Evolutionary conservation across 2,888 invertebrate genomes (phyloP).

Genomic region (Pollenia amentaria): DNA sequence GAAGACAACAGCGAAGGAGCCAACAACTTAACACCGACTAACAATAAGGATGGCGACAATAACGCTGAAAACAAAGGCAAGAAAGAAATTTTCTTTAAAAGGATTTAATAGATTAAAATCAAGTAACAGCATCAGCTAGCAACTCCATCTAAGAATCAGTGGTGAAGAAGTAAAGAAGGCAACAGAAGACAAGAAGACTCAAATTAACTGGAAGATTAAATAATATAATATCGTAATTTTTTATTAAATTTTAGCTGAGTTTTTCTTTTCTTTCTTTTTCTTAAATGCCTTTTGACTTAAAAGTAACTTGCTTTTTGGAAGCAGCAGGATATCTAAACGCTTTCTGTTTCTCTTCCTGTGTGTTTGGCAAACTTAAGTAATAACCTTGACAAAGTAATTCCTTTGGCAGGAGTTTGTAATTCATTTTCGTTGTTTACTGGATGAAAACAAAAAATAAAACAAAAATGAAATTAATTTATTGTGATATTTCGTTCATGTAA

Average conservation of each 20-base stretch:
- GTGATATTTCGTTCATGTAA: conserved; percentile 23
- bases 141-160: conserved; percentile 12
- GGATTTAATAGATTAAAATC: conserved; percentile 58
- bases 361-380: conserved; percentile 48
- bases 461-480: conserved; percentile 48
- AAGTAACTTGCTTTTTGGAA: background rate
- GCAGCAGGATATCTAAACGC: conserved; percentile 8
- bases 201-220: conserved; percentile 56
- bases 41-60: conserved; percentile 55
- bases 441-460: background rate
- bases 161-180: background rate
- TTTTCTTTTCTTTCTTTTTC: background rate
- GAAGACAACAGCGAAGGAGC: conserved; percentile 12
- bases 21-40: conserved; percentile 49
- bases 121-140: background rate
- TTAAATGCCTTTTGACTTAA: background rate
- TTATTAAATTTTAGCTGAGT: background rate
- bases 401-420: conserved; percentile 50
- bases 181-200: background rate
- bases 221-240: conserved; percentile 27
- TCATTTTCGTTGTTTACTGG: conserved; percentile 20
- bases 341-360: background rate
- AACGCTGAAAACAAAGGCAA: conserved; percentile 57
- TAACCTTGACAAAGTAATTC: conserved; percentile 51
- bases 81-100: conserved; percentile 56